phyloP scores from a whole-genome alignment of 2,113 vertebrate genomes.

The Aramus guarauna region DNA sequence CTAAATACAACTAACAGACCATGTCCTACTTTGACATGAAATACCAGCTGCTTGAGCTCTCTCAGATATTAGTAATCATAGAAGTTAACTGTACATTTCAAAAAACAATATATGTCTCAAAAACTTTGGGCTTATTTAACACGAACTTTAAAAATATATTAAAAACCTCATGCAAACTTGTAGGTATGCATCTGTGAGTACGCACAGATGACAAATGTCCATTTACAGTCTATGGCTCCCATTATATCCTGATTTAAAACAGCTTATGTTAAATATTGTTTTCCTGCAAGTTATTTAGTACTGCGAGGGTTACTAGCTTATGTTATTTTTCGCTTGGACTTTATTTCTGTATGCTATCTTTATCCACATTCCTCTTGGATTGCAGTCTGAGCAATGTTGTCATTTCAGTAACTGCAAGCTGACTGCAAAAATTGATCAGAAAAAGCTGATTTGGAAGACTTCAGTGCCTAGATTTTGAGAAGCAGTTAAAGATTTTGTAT shows the following conservation, averaged over 20 bases:
- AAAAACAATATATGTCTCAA: not conserved
- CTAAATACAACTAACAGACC: not conserved
- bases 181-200: not conserved
- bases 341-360: not conserved
- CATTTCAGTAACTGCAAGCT: not conserved
- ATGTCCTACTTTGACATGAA: not conserved
- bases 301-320: not conserved
- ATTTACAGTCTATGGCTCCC: not conserved
- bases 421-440: not conserved
- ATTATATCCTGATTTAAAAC: not conserved
- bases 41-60: not conserved
- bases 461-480: not conserved
- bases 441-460: not conserved
- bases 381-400: not conserved
- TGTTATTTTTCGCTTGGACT: not conserved
- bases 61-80: not conserved
- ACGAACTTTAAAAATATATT: not conserved
- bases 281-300: not conserved
- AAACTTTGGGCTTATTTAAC: not conserved
- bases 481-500: not conserved
- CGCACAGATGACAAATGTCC: not conserved
- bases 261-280: not conserved
- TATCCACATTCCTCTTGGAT: not conserved
- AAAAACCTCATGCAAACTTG: not conserved
- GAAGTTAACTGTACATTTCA: not conserved